Percentiles rank a stretch among this genome's conserved stretches.
phyloP scores from a whole-genome alignment of 2,888 invertebrate genomes.

The Leuctra nigra region DNA sequence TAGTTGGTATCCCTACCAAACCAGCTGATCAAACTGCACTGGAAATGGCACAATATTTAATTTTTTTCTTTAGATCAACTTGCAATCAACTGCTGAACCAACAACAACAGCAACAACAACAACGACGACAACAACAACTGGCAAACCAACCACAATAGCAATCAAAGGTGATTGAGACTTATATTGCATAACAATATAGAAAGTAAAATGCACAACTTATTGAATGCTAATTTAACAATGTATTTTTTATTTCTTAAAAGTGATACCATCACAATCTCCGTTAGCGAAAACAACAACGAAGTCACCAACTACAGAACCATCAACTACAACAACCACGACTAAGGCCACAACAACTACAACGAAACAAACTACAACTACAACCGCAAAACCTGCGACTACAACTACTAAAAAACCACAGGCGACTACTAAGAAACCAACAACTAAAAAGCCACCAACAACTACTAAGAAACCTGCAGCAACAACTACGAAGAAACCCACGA shows the following conservation, averaged over 20 bases:
- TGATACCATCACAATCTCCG: neutral
- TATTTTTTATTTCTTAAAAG: constrained; percentile 33
- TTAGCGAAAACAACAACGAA: constrained; percentile 20
- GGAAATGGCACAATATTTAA: no score
- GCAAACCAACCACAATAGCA: constrained; percentile 3
- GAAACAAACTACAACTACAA: constrained; percentile 1
- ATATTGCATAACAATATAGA: constrained; percentile 3
- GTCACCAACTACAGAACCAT: constrained; percentile 37
- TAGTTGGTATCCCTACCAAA: no score
- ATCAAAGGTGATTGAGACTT: neutral
- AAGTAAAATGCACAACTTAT: neutral
- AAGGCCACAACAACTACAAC: constrained; percentile 32
- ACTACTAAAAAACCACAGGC: constrained; percentile 24
- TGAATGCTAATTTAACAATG: neutral
- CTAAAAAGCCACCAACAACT: constrained; percentile 33
- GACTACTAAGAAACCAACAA: constrained; percentile 15
- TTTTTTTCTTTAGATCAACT: no score
- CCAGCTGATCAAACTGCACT: no score
- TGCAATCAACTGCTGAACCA: constrained; percentile 30
- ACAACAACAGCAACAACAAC: constrained; percentile 13
- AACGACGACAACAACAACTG: neutral
- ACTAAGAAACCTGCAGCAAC: constrained; percentile 30
- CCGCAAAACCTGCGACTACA: neutral
- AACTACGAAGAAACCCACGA: constrained; percentile 20
- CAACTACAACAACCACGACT: constrained; percentile 27